phyloP scores from a whole-genome alignment of 2,113 vertebrate species.

The Callopanchax toddi region DNA sequence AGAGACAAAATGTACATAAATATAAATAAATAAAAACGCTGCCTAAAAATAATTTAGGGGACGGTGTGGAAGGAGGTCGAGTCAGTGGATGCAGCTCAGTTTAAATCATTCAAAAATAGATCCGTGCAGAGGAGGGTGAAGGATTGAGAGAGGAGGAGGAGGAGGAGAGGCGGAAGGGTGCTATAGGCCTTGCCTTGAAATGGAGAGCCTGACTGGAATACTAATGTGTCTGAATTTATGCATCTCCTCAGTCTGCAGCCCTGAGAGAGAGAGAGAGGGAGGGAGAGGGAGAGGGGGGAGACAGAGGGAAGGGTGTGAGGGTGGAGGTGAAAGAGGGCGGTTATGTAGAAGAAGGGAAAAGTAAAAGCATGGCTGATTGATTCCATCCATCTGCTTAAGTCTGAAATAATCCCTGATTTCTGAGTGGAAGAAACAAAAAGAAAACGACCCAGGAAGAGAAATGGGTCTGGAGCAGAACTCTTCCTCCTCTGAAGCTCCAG shows the following conservation, averaged over 20 bases:
- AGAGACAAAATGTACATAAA: slow-evolving; percentile 16
- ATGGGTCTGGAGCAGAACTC: slow-evolving; percentile 34
- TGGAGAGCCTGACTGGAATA: slow-evolving; percentile 84
- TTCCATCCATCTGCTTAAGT: slow-evolving; percentile 73
- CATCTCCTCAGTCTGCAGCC: slow-evolving; percentile 83
- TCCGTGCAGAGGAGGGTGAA: slow-evolving; percentile 52
- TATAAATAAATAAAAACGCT: slow-evolving; percentile 37
- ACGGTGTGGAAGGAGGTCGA: slow-evolving; percentile 60
- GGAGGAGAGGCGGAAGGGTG: slow-evolving; percentile 67
- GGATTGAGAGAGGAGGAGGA: slow-evolving; percentile 27
- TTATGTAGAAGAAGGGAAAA: slow-evolving; percentile 67
- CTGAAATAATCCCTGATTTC: slow-evolving; percentile 67
- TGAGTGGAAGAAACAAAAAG: slow-evolving; percentile 6
- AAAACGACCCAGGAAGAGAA: slow-evolving; percentile 38
- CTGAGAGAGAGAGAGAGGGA: slow-evolving; percentile 61
- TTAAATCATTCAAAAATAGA: slow-evolving; percentile 76
- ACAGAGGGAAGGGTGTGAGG: slow-evolving; percentile 63
- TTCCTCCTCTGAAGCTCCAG: too few relatives aligned
- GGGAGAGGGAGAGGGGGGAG: slow-evolving; percentile 58
- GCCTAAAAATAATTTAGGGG: slow-evolving; percentile 60
- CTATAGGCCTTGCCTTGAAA: slow-evolving; percentile 80
- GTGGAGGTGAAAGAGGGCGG: slow-evolving; percentile 66
- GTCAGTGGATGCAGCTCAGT: slow-evolving; percentile 42
- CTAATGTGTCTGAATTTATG: slow-evolving; percentile 84
- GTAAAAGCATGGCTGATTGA: slow-evolving; percentile 72